Evolutionary conservation across 2,113 vertebrate genomes (phyloP).

Genomic region (Petrocephalus zakoni): DNA sequence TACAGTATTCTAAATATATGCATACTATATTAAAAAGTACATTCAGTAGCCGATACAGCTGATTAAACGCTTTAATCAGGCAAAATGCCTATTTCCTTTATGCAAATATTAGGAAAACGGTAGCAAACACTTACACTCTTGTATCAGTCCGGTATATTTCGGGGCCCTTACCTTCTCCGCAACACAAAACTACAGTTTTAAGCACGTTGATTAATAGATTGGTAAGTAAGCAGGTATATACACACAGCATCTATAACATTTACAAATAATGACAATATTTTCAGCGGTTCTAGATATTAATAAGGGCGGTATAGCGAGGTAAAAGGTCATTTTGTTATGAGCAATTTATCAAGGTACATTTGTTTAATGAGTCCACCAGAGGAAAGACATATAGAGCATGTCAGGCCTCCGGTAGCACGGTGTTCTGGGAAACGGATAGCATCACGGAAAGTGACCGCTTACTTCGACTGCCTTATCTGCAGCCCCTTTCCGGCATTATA

Average conservation of each 20-base stretch:
- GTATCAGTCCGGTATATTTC: not conserved
- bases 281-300: conserved; percentile 1
- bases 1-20: not conserved
- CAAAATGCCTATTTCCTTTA: conserved; percentile 3
- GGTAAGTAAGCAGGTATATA: not conserved
- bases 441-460: conserved; percentile 83
- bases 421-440: conserved; percentile 82
- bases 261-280: conserved; percentile 14
- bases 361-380: conserved; percentile 87
- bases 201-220: not conserved
- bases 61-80: not conserved
- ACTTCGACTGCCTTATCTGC: conserved; percentile 81
- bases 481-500: conserved; percentile 77
- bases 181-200: not conserved
- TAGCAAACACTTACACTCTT: not conserved
- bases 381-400: conserved; percentile 91
- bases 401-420: conserved; percentile 81
- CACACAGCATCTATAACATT: not conserved
- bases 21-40: not conserved
- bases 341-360: conserved; percentile 75
- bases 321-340: conserved; percentile 80
- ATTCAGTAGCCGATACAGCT: not conserved
- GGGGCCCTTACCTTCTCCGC: not conserved
- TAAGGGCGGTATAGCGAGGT: conserved; percentile 50
- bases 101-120: not conserved